Percentiles rank a stretch among this genome's conserved stretches.
phyloP scores from a whole-genome alignment of 2,797 vertebrate species.

The Odontamblyopus lacepedii region DNA sequence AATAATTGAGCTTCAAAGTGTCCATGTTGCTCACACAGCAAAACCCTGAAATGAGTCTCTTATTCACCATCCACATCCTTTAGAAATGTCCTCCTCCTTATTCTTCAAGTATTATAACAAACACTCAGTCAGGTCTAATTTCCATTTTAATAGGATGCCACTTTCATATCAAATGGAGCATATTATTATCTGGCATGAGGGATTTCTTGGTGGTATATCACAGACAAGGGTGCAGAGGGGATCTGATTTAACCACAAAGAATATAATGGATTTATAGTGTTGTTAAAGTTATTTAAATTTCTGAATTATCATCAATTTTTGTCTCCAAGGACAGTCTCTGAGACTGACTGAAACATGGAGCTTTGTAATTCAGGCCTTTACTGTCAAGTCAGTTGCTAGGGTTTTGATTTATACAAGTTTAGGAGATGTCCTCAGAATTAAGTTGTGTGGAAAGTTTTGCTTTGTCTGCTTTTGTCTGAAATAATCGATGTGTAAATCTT shows the following conservation, averaged over 20 bases:
- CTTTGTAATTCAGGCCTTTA: not conserved
- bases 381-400: not conserved
- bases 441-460: not conserved
- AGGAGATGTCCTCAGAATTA: not conserved
- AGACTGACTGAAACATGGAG: not conserved
- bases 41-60: slow-evolving; percentile 15
- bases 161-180: slow-evolving; percentile 48
- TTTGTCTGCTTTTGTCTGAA: not conserved
- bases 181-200: slow-evolving; percentile 46
- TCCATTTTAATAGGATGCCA: slow-evolving; percentile 64
- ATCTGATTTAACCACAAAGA: slow-evolving; percentile 7
- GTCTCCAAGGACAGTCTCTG: slow-evolving; percentile 4
- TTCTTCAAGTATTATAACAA: slow-evolving; percentile 31
- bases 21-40: slow-evolving; percentile 15
- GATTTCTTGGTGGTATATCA: slow-evolving; percentile 39
- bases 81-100: slow-evolving; percentile 25
- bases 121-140: slow-evolving; percentile 49
- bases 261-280: slow-evolving; percentile 38
- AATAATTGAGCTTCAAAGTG: slow-evolving; percentile 36
- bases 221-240: slow-evolving; percentile 22
- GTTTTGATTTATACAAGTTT: not conserved
- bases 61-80: slow-evolving; percentile 28
- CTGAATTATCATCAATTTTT: slow-evolving; percentile 20
- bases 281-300: not conserved
- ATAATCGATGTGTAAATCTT: not conserved